These are phyloP conservation scores for Salvelinus alpinus DNA, from an alignment of 2,113 vertebrate genomes.

Conservation along the genomic window DNA sequence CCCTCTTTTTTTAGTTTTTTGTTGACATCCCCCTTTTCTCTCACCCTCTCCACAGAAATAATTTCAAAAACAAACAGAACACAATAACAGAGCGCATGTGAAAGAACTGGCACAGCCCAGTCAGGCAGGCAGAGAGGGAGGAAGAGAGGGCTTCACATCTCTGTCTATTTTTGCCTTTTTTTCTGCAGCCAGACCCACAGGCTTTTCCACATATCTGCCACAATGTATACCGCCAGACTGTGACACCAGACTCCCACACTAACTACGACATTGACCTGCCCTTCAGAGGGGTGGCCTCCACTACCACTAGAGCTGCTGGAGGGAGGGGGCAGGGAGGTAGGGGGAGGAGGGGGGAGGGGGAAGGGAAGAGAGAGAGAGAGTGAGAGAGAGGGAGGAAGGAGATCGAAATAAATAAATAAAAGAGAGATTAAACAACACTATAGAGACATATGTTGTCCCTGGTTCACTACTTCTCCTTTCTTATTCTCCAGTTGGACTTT, in stretches of 20 bases:
- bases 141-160: background rate
- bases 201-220: slow-evolving; percentile 54
- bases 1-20: background rate
- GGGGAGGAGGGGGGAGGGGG: slow-evolving; percentile 8
- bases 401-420: background rate
- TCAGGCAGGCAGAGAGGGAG: background rate
- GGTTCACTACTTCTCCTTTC: background rate
- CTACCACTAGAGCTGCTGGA: slow-evolving; percentile 34
- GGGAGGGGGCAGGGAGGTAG: slow-evolving; percentile 23
- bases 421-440: background rate
- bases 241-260: slow-evolving; percentile 19
- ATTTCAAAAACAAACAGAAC: background rate
- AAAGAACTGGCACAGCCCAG: background rate
- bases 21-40: background rate
- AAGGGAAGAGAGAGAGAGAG: background rate
- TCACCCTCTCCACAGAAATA: background rate
- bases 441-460: background rate
- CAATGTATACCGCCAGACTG: slow-evolving; percentile 40
- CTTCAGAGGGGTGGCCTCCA: slow-evolving; percentile 54
- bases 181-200: slow-evolving; percentile 53
- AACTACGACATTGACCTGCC: slow-evolving; percentile 57
- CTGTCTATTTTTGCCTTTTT: slow-evolving; percentile 57
- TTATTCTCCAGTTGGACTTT: too few species aligned
- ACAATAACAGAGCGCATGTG: background rate
- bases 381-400: background rate